Evolutionary conservation across 2,113 vertebrate species (phyloP).

Genomic region (Puntigrus tetrazona): DNA sequence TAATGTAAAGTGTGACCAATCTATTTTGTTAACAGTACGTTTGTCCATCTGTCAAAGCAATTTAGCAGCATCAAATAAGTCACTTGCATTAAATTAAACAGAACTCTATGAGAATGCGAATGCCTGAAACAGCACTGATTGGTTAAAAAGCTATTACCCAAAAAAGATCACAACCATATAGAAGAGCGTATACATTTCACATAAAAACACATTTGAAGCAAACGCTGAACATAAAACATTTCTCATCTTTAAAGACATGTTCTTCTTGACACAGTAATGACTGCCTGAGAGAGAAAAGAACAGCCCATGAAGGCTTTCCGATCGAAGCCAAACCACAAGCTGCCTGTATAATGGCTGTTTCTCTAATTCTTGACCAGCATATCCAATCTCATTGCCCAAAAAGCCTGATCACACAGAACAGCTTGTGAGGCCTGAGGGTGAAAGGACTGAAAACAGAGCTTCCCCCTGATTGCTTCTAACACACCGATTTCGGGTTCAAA

Average conservation of each 20-base stretch:
- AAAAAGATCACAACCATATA: neutral
- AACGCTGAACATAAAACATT: constrained; percentile 5
- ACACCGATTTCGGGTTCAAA: constrained; percentile 65
- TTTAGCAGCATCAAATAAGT: neutral
- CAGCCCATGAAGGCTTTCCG: constrained; percentile 11
- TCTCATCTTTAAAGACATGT: neutral
- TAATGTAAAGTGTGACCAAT: neutral
- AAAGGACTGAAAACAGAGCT: constrained; percentile 46
- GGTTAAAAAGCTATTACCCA: neutral
- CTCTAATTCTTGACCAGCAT: constrained; percentile 44
- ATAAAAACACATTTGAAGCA: neutral
- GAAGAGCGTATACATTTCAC: neutral
- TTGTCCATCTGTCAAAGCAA: neutral
- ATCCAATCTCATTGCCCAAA: constrained; percentile 53
- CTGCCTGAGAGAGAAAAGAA: constrained; percentile 11
- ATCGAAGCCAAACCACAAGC: constrained; percentile 33
- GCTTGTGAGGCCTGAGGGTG: constrained; percentile 57
- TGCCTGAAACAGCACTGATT: neutral
- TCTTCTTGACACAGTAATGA: constrained; percentile 25
- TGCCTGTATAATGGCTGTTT: constrained; percentile 42
- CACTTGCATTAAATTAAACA: neutral
- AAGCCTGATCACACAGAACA: constrained; percentile 54
- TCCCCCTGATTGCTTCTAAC: constrained; percentile 63
- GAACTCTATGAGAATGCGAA: neutral
- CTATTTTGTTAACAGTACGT: too few species aligned